phyloP scores from a whole-genome alignment of 2,888 invertebrate genomes.

The Hedychridium roseum region DNA sequence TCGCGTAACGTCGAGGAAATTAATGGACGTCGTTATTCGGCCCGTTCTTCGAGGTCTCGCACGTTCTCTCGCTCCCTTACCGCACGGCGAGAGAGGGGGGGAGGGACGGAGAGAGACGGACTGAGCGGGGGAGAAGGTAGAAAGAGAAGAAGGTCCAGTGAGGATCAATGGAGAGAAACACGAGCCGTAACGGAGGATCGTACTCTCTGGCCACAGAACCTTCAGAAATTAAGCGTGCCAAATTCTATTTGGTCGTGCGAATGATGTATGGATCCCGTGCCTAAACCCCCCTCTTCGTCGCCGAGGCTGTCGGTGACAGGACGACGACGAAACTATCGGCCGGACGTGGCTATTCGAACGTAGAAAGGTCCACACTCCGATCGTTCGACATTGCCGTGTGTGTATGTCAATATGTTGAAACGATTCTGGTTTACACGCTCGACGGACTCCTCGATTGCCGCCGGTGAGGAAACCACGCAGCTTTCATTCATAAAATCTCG shows the following conservation, averaged over 20 bases:
- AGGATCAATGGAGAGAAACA: too few species aligned
- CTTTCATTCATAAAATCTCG: too few species aligned
- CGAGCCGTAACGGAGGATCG: too few species aligned
- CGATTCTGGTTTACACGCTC: too few species aligned
- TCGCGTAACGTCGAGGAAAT: slow-evolving; percentile 37
- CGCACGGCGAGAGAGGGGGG: slow-evolving; percentile 17
- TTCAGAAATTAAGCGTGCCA: slow-evolving; percentile 17
- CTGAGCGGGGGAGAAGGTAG: background rate
- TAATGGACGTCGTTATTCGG: slow-evolving; percentile 41
- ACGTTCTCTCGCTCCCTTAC: background rate
- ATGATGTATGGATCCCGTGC: slow-evolving; percentile 27
- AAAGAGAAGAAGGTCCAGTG: background rate
- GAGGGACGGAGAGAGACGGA: background rate
- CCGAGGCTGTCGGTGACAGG: slow-evolving; percentile 28
- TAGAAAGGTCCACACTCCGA: too few species aligned
- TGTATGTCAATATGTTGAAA: too few species aligned
- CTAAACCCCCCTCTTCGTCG: slow-evolving; percentile 10
- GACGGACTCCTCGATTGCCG: too few species aligned
- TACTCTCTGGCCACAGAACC: too few species aligned
- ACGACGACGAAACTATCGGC: too few species aligned
- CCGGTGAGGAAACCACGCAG: too few species aligned
- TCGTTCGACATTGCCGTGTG: too few species aligned
- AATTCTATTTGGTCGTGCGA: slow-evolving; percentile 28
- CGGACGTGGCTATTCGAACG: too few species aligned
- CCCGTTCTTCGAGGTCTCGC: slow-evolving; percentile 28